Base-by-base conservation (phyloP, 1,140 invertebrate genomes). In the Drosophila sucinea region DNA sequence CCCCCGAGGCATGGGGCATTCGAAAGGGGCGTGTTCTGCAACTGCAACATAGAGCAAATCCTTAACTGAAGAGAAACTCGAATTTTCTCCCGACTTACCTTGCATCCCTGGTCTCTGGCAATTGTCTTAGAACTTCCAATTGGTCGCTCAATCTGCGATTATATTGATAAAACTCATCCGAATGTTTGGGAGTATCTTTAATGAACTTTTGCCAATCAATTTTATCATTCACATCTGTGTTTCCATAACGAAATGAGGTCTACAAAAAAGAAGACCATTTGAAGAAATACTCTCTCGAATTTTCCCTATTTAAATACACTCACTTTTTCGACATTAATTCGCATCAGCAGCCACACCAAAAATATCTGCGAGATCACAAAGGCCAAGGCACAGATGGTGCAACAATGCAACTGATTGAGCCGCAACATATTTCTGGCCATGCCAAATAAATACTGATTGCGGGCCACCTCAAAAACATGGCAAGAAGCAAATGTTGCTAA, bases 41-140 rank as follows among this genome's bases (percentile, higher is more conserved):
- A 17, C 80, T 38, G 11, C 0, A 1, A 1, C 3, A 11, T 11
- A 82, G 8, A 29, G 3, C n/a, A 23, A 3, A n/a, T 58, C 7
- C 11, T 32, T 3, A 27, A 17, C 6, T 25, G 29, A 38, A 62
- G 33, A 57, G 17, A 3, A 11, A 10, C 11, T 23, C 6, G 7
- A 6, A 23, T 4, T 11, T 0, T 44, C 25, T 6, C 0, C 29
- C 5, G 8, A 11, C 8, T 10, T n/a, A 90, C 87, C 77, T 77
- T 4, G 60, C 30, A 38, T 77, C 66, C 7, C 77, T 74, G 5
- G 84, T 80, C 8, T n/a, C 32, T 3, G 87, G 89, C 44, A 91
- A n/a, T 1, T 54, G 7, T 29, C 89, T 72, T 4, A 89, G 32
- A 5, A 57, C 54, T 0, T 73, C 58, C 44, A 89, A 33, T 8